Percentiles rank a stretch among this genome's conserved stretches.
These are phyloP conservation scores for Darevskia nairensis DNA, from an alignment of 2,797 vertebrate species.

Conservation along the genomic window DNA sequence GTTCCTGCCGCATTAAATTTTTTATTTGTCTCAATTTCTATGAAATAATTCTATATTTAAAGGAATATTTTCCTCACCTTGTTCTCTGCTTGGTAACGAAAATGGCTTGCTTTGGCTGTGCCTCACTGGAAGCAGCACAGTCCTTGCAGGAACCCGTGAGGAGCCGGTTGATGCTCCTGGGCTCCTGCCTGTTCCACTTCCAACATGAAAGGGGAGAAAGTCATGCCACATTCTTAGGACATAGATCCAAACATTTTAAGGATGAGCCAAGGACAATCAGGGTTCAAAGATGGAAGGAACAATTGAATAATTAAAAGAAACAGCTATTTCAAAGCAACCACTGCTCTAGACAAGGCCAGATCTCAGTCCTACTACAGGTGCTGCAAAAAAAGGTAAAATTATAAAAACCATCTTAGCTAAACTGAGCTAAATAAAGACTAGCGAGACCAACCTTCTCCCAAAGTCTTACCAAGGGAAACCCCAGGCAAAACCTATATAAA, in stretches of 20 bases:
- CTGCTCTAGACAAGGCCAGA: conserved; percentile 54
- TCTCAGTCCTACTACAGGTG: conserved; percentile 55
- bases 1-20: conserved; percentile 36
- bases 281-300: conserved; percentile 20
- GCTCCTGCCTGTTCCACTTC: background rate
- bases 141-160: rapidly evolving
- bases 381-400: conserved; percentile 58
- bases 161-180: background rate
- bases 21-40: conserved; percentile 44
- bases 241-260: conserved; percentile 9
- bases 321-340: conserved; percentile 51
- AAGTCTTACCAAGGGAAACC: conserved; percentile 40
- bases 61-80: conserved; percentile 21
- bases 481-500: conserved; percentile 54
- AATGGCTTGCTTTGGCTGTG: conserved; percentile 62
- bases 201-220: conserved; percentile 26
- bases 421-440: conserved; percentile 54
- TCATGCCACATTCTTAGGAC: conserved; percentile 19
- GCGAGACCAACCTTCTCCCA: conserved; percentile 41
- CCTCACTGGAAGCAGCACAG: conserved; percentile 46
- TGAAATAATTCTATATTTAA: conserved; percentile 20
- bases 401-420: conserved; percentile 48
- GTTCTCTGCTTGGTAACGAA: conserved; percentile 21
- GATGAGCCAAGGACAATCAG: conserved; percentile 46
- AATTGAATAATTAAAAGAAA: conserved; percentile 45